Evolutionary conservation across 2,797 vertebrate species (phyloP).

Genomic region (Halcyon smyrnensis): DNA sequence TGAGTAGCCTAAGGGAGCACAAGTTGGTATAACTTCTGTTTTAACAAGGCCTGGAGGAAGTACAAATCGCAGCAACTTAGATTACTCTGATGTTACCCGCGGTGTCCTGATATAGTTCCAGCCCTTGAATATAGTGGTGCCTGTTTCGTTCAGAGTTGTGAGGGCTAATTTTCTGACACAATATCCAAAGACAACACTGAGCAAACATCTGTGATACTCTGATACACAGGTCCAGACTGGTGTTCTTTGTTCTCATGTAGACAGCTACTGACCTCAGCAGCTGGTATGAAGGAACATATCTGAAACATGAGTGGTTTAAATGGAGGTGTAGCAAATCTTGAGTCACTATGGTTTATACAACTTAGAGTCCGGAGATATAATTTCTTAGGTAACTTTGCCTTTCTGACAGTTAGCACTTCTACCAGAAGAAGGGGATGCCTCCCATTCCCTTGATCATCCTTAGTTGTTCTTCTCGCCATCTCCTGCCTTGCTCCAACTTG

Average conservation of each 20-base stretch:
- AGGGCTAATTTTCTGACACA: not conserved
- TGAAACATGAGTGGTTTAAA: not conserved
- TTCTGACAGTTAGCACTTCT: not conserved
- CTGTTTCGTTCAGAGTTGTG: not conserved
- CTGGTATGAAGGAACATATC: not conserved
- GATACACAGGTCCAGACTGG: not conserved
- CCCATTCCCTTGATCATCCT: not conserved
- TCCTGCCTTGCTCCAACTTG: not conserved
- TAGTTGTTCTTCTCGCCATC: not conserved
- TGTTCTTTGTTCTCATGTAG: not conserved
- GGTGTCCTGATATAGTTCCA: not conserved
- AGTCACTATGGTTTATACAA: not conserved
- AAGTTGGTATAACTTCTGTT: slow-evolving; percentile 1
- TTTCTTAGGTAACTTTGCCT: not conserved
- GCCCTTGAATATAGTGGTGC: not conserved
- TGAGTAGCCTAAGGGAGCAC: slow-evolving; percentile 20
- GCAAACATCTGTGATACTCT: not conserved
- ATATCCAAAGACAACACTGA: not conserved
- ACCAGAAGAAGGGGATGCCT: not conserved
- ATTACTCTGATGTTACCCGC: not conserved
- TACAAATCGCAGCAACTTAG: not conserved
- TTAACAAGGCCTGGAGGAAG: not conserved
- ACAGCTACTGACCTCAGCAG: not conserved
- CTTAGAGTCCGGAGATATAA: not conserved
- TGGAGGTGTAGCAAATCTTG: not conserved